Evolutionary conservation across 2,888 invertebrate genomes (phyloP).

Genomic region (Macrophya alboannulata): DNA sequence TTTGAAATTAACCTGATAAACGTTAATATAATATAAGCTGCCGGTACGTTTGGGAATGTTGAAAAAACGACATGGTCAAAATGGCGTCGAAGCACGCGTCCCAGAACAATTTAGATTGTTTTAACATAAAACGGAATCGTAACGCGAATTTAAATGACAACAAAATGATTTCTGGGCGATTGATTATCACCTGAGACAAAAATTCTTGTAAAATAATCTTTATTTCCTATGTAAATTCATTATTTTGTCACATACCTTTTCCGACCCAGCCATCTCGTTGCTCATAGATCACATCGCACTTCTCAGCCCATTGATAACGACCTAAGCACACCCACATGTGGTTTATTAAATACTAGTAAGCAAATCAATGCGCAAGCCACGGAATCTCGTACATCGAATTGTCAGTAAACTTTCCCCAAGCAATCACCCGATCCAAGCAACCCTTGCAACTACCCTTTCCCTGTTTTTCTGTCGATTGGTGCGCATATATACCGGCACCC

Average conservation of each 20-base stretch:
- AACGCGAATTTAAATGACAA: not conserved
- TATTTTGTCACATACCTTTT: conserved; percentile 61
- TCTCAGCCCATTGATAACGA: conserved; percentile 60
- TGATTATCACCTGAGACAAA: not conserved
- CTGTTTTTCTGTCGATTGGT: conserved; percentile 24
- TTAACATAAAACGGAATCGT: conserved; percentile 47
- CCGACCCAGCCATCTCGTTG: conserved; percentile 66
- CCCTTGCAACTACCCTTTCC: conserved; percentile 25
- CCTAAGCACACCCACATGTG: conserved; percentile 45
- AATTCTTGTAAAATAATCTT: not conserved
- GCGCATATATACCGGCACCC: conserved; percentile 54
- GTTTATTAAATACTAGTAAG: not conserved
- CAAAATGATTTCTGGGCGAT: not conserved
- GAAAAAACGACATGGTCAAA: conserved; percentile 31
- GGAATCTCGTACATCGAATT: conserved; percentile 4
- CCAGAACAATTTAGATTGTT: not conserved
- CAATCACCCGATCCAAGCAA: conserved; percentile 29
- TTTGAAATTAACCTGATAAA: not conserved
- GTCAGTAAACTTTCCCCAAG: not conserved
- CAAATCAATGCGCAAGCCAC: conserved; percentile 52
- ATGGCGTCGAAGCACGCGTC: conserved; percentile 44
- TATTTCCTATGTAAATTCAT: conserved; percentile 33
- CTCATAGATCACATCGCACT: conserved; percentile 65
- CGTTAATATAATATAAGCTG: conserved; percentile 15
- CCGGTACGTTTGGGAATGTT: conserved; percentile 3